phyloP scores from a whole-genome alignment of 2,888 invertebrate species.

The Ganaspis brasiliensis region DNA sequence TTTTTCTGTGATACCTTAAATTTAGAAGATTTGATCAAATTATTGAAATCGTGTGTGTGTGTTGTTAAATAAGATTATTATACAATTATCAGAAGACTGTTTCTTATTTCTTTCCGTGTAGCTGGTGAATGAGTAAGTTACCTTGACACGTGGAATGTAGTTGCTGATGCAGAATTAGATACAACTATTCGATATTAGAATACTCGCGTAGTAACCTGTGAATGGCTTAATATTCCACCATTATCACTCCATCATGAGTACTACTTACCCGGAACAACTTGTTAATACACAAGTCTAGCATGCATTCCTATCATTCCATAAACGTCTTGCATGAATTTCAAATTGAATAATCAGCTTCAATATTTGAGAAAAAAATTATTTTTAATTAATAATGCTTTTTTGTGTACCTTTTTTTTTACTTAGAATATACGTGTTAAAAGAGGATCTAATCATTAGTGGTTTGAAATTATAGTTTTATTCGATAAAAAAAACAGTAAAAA shows the following conservation, averaged over 20 bases:
- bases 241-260: constrained; percentile 34
- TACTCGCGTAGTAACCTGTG: constrained; percentile 56
- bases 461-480: too few relatives aligned
- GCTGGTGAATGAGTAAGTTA: constrained; percentile 57
- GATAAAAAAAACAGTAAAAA: too few relatives aligned
- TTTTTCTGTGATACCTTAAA: too few relatives aligned
- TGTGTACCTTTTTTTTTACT: too few relatives aligned
- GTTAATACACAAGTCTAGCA: constrained; percentile 24
- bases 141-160: constrained; percentile 63
- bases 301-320: constrained; percentile 4
- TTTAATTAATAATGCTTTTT: too few relatives aligned
- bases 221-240: constrained; percentile 22
- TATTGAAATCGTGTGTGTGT: too few relatives aligned
- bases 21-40: too few relatives aligned
- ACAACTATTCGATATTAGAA: constrained; percentile 54
- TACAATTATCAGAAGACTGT: neutral
- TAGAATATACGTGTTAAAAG: too few relatives aligned
- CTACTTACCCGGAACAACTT: constrained; percentile 27
- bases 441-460: too few relatives aligned
- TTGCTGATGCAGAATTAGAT: constrained; percentile 57
- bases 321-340: neutral
- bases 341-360: constrained; percentile 2
- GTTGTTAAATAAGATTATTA: neutral
- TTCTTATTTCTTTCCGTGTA: constrained; percentile 3
- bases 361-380: neutral